Evolutionary conservation across 2,888 invertebrate genomes (phyloP).

Genomic region (Halocaridina rubra): DNA sequence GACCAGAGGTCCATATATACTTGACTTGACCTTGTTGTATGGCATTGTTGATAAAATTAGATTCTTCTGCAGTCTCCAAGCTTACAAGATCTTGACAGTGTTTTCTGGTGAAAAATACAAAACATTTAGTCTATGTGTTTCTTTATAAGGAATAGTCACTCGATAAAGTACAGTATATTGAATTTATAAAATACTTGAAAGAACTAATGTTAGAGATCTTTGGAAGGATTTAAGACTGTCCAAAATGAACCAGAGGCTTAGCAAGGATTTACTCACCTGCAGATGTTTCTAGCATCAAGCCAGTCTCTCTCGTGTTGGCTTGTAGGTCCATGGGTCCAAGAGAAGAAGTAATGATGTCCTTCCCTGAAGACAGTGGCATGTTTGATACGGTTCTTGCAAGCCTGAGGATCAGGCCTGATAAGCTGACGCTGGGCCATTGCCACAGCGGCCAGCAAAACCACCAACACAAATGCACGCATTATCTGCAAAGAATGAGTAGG

Average conservation of each 20-base stretch:
- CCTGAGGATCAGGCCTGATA: constrained; percentile 60
- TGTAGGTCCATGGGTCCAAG: constrained; percentile 63
- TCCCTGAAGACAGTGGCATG: constrained; percentile 61
- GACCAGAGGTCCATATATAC: constrained; percentile 92
- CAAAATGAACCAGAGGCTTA: no score
- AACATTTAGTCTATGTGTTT: background rate
- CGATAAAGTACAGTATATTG: no score
- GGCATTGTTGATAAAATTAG: constrained; percentile 50
- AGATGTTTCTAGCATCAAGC: constrained; percentile 64
- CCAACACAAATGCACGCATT: constrained; percentile 20
- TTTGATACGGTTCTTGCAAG: constrained; percentile 50
- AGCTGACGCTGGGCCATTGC: constrained; percentile 41
- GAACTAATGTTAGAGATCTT: no score
- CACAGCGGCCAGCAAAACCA: constrained; percentile 27
- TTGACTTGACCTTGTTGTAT: constrained; percentile 56
- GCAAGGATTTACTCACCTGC: constrained; percentile 59
- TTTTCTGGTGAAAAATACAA: constrained; percentile 37
- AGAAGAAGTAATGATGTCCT: constrained; percentile 64
- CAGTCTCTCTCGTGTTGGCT: constrained; percentile 63
- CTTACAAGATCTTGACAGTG: constrained; percentile 64
- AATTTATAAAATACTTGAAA: no score
- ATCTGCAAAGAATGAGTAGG: background rate
- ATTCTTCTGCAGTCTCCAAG: constrained; percentile 58
- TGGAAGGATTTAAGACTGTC: no score
- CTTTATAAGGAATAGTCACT: no score